Evolutionary conservation across 2,797 vertebrate genomes (phyloP), one percentile per base, ranked within the genome.

Genomic region (Centroberyx gerrardi): DNA sequence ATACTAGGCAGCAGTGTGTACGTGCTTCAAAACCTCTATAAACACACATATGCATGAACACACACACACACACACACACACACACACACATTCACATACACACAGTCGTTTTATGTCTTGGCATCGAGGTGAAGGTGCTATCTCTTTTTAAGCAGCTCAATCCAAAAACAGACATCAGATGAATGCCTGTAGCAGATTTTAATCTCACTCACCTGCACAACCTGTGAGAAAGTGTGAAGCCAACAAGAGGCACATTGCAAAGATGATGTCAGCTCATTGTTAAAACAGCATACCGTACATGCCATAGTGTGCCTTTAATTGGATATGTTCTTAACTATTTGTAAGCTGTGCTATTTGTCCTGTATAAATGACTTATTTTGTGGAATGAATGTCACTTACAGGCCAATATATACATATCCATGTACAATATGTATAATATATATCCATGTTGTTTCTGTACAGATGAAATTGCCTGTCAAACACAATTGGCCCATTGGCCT

Each of bases 131-230:
- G 64, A 74, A 68, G 76, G 83, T 88, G 84, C 79, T 76, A 83
- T 85, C 70, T 81, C 38, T 61, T 72, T 22, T 72, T 71, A 84
- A 92, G 88, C 90, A 86, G 78, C 72, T 83, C 74, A 18, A 74
- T 70, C 72, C 78, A 88, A 75, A 87, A 77, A 85, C 68, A 78
- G 65, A 84, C 78, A 81, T 86, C 75, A 64, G 85, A 92, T 91
- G 80, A 18, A 71, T 28, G 62, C 55, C 65, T 86, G 59, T 76
- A 76, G 72, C 75, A 74, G 83, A 83, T 83, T 83, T 84, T 62
- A 40, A 66, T 69, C 56, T 56, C 13, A 1, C 36, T 78, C 61
- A 62, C 69, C 65, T 70, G 70, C 62, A 81, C 44, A 85, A 89
- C 76, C 82, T 88, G 85, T 88, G 87, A 92, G 76, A 83, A 76